These are phyloP conservation scores for Hydrocynus forskahlii DNA, from an alignment of 2,797 vertebrate species.

Conservation along the genomic window DNA sequence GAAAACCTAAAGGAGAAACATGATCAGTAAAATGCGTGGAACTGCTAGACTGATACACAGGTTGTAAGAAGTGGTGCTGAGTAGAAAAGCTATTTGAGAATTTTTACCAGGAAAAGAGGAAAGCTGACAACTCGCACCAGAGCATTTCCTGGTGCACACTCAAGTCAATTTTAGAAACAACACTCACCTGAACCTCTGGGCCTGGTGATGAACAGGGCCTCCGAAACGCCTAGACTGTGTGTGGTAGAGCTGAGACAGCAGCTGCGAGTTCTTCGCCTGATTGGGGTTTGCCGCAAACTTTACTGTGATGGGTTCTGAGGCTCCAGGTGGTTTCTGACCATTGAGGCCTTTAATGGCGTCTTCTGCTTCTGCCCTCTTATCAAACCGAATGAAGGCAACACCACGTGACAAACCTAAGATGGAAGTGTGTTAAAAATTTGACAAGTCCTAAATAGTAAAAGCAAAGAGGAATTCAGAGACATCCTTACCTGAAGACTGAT, in stretches of 20 bases:
- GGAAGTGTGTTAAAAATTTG: neutral
- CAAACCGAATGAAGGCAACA: slow-evolving; percentile 96
- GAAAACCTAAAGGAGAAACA: slow-evolving; percentile 80
- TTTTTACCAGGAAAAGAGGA: too few species aligned
- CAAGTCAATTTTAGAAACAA: neutral
- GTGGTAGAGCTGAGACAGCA: slow-evolving; percentile 94
- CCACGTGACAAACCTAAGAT: slow-evolving; percentile 90
- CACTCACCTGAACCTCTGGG: slow-evolving; percentile 92
- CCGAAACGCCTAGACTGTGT: slow-evolving; percentile 91
- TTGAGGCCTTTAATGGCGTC: slow-evolving; percentile 96
- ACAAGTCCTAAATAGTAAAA: slow-evolving; percentile 12
- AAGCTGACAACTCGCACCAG: neutral
- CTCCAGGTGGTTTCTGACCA: slow-evolving; percentile 90
- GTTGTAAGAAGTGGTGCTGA: too few species aligned
- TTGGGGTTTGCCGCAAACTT: slow-evolving; percentile 98
- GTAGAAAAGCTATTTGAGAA: too few species aligned
- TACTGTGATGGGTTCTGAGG: slow-evolving; percentile 94
- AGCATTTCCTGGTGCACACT: neutral
- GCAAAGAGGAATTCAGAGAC: slow-evolving; percentile 41
- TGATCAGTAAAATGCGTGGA: neutral
- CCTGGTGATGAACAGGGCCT: slow-evolving; percentile 95
- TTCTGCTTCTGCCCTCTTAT: slow-evolving; percentile 93
- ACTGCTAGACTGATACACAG: too few species aligned
- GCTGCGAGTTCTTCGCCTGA: slow-evolving; percentile 90
- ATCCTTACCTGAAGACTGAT: slow-evolving; percentile 86